phyloP scores from a whole-genome alignment of 2,797 vertebrate species.

The Centroberyx gerrardi region DNA sequence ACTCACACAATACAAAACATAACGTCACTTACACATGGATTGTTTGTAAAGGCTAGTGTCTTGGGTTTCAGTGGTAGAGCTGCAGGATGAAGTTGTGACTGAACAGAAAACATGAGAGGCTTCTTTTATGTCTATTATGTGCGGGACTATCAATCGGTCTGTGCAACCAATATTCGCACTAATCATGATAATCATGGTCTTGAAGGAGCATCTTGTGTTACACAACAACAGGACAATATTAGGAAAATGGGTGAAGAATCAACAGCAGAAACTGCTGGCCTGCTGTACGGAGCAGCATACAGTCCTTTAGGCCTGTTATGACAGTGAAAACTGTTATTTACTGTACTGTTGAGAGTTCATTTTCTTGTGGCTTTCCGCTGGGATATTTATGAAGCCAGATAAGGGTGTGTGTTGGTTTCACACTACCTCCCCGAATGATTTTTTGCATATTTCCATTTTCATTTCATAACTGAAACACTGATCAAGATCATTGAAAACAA shows the following conservation, averaged over 20 bases:
- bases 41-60: conserved; percentile 10
- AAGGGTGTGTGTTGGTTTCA: conserved; percentile 36
- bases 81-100: conserved; percentile 5
- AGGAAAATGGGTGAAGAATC: background rate
- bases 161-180: background rate
- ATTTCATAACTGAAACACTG: conserved; percentile 38
- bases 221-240: background rate
- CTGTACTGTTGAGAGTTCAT: conserved; percentile 41
- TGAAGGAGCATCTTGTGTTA: background rate
- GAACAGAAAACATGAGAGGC: conserved; percentile 14
- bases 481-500: conserved; percentile 50
- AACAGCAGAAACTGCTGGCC: conserved; percentile 1
- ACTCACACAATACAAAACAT: conserved; percentile 1
- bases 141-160: background rate
- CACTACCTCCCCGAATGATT: conserved; percentile 28
- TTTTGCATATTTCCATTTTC: conserved; percentile 41
- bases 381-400: conserved; percentile 50
- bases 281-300: conserved; percentile 11
- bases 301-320: background rate
- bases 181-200: background rate
- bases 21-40: conserved; percentile 21
- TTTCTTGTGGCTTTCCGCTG: conserved; percentile 27
- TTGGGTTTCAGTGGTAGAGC: conserved; percentile 12
- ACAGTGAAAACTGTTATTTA: conserved; percentile 37
- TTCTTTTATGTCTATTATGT: background rate